A percentile compares a stretch with the other conserved stretches of the same genome.
Conservation (phyloP, 2,888 invertebrate genomes). For the Thelaira solivaga region DNA sequence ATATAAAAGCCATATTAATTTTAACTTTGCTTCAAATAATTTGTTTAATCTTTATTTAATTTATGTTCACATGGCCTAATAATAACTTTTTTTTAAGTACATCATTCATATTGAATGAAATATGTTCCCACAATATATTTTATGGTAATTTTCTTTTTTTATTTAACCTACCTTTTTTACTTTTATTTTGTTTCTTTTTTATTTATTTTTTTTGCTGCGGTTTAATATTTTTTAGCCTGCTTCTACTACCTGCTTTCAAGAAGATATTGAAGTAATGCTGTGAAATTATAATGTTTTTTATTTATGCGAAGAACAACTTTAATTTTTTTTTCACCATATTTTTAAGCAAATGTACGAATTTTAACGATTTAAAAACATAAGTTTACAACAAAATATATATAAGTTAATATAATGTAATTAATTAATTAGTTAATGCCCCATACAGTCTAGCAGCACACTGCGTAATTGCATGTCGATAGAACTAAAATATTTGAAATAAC, state of each 20-base stretch:
- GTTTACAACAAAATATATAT: too few species aligned
- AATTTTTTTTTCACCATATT: neutral
- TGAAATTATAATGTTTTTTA: conserved; percentile 53
- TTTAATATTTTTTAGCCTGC: conserved; percentile 66
- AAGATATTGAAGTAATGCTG: conserved; percentile 73
- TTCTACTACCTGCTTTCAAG: conserved; percentile 65
- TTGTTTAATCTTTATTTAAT: neutral
- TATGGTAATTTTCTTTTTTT: neutral
- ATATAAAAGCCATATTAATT: conserved; percentile 37
- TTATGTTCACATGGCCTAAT: neutral
- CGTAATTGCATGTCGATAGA: too few species aligned
- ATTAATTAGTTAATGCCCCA: too few species aligned
- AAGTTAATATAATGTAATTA: too few species aligned
- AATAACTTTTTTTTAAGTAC: neutral
- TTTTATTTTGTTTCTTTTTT: conserved; percentile 36
- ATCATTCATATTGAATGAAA: conserved; percentile 73
- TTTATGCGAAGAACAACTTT: too few species aligned
- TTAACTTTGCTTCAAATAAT: neutral
- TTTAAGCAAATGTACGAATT: conserved; percentile 25
- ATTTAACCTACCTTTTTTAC: conserved; percentile 6
- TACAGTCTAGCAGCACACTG: too few species aligned
- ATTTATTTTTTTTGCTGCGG: conserved; percentile 47
- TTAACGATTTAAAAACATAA: conserved; percentile 27
- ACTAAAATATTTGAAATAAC: too few species aligned
- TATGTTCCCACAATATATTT: neutral